These are phyloP conservation scores for Epizoanthus fatuus DNA, from an alignment of 92 coral and sea anemone species.

Conservation along the genomic window DNA sequence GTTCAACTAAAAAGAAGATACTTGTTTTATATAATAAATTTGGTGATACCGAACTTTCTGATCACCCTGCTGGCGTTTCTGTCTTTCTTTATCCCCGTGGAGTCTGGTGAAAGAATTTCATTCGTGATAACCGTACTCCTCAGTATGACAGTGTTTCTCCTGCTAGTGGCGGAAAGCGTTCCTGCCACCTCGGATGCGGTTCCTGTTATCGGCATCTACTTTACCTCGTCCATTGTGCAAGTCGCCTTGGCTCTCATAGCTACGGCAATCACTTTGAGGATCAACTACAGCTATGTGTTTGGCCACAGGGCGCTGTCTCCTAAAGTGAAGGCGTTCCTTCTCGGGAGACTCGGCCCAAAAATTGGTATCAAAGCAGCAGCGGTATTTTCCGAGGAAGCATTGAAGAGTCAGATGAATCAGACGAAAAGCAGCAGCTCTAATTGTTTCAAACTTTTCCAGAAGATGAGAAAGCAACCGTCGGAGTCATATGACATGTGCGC, in stretches of 20 bases:
- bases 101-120: slow-evolving; percentile 90
- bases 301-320: slow-evolving; percentile 69
- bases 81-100: slow-evolving; percentile 88
- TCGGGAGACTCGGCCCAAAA: slow-evolving; percentile 72
- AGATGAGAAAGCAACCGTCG: slow-evolving; percentile 3
- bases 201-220: slow-evolving; percentile 90
- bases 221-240: slow-evolving; percentile 86
- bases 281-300: slow-evolving; percentile 78
- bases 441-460: slow-evolving; percentile 17
- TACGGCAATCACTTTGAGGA: slow-evolving; percentile 84
- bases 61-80: slow-evolving; percentile 85
- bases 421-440: neutral
- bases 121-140: slow-evolving; percentile 88
- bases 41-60: slow-evolving; percentile 86
- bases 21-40: slow-evolving; percentile 74
- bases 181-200: slow-evolving; percentile 94
- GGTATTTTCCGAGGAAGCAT: neutral
- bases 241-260: slow-evolving; percentile 91
- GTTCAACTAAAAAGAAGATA: slow-evolving; percentile 75
- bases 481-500: slow-evolving; percentile 2
- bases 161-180: slow-evolving; percentile 87
- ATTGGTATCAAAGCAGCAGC: slow-evolving; percentile 32
- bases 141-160: slow-evolving; percentile 90
- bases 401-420: neutral
- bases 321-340: slow-evolving; percentile 53